Conservation (phyloP, 2,113 vertebrate genomes). For the Callopanchax toddi region DNA sequence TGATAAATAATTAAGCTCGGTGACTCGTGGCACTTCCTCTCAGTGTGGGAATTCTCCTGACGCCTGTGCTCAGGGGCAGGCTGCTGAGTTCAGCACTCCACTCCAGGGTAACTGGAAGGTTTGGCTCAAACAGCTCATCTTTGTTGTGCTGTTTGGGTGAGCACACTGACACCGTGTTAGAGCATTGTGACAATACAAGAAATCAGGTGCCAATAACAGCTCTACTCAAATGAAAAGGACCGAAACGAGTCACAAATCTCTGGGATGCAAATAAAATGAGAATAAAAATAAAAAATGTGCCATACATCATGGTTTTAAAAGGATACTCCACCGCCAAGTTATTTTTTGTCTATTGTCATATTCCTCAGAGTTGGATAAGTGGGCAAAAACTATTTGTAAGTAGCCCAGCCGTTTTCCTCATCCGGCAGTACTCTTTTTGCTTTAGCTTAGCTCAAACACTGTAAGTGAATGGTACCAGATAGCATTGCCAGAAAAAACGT, state of each 20-base stretch:
- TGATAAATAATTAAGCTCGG: constrained; percentile 5
- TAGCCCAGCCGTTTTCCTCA: no score
- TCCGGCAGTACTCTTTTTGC: no score
- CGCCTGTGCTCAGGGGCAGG: background rate
- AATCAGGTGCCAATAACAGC: background rate
- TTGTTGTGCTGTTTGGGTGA: no score
- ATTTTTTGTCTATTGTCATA: no score
- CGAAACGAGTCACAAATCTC: background rate
- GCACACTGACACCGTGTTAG: background rate
- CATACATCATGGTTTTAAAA: background rate
- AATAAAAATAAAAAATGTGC: background rate
- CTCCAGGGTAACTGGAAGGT: background rate
- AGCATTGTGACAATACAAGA: background rate
- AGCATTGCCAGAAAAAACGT: no score
- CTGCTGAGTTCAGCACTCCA: background rate
- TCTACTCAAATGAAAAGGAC: background rate
- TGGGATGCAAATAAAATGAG: background rate
- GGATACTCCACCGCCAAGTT: no score
- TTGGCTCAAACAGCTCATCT: background rate
- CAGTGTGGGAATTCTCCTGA: constrained; percentile 1
- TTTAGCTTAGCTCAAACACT: no score
- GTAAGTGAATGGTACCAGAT: no score
- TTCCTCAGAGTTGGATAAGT: no score
- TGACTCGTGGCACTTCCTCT: constrained; percentile 2
- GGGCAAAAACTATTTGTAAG: no score